Percentiles rank a stretch among this genome's conserved stretches.
Conservation (phyloP, 2,797 vertebrate species). For the Falco peregrinus region DNA sequence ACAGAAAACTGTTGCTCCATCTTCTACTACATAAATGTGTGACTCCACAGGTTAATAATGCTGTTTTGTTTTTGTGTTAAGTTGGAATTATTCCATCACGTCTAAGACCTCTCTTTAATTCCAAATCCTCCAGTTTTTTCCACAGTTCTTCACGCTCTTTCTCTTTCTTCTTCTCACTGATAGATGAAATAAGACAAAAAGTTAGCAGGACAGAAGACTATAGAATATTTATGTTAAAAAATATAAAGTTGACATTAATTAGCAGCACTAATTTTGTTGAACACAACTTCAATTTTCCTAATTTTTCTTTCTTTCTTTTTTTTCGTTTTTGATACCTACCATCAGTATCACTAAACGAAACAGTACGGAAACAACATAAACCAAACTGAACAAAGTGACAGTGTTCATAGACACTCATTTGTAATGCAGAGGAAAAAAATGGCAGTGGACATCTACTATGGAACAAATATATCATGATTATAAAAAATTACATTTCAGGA, state of each 20-base stretch:
- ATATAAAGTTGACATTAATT: neutral
- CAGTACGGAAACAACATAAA: neutral
- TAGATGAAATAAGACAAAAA: constrained; percentile 60
- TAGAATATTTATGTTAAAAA: neutral
- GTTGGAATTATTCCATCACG: constrained; percentile 97
- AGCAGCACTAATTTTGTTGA: neutral
- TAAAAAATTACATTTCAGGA: neutral
- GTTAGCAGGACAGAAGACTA: constrained; percentile 32
- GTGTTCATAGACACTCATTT: neutral
- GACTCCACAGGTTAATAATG: constrained; percentile 86
- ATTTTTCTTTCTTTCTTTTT: neutral
- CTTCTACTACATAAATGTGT: constrained; percentile 87
- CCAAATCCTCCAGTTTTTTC: constrained; percentile 99
- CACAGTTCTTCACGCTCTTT: constrained; percentile 98
- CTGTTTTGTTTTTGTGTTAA: constrained; percentile 85
- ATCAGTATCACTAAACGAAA: neutral
- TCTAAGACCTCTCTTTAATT: constrained; percentile 97
- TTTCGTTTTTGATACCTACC: neutral
- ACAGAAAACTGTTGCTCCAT: constrained; percentile 90
- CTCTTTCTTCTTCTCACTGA: constrained; percentile 98
- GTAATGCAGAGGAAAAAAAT: neutral
- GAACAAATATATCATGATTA: neutral
- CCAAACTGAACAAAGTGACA: neutral
- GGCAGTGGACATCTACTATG: neutral
- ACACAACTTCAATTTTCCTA: neutral